Evolutionary conservation across 1,140 invertebrate genomes (phyloP), one percentile per base, ranked within the genome.

Genomic region (Anoplophora glabripennis): DNA sequence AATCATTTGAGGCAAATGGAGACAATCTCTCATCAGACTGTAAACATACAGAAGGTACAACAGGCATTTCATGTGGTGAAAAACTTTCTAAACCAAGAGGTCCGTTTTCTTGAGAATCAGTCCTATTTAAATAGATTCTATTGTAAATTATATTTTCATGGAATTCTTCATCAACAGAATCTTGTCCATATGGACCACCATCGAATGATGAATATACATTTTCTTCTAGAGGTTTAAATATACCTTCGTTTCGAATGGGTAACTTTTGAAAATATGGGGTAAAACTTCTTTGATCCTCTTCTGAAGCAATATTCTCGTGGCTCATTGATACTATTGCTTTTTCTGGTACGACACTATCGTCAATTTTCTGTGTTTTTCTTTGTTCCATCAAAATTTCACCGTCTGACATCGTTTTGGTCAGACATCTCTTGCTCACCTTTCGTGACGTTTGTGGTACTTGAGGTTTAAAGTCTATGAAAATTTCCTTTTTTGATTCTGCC

Each of bases 381-480:
- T 85, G 83, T 66, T 88, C 86, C 35, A 87, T 74, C 48, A 88
- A 75, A 55, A 92, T 90, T 76, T 91, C 87, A 3, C 89, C 88
- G 72, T 92, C 89, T 0, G 89, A 91, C 33, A 89, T 75, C 0
- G 89, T 90, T 78, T 92, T 92, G 40, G 86, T 83, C 35, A 91
- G 73, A n/a, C 83, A 75, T 67, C 84, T 78, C 66, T 83, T 82
- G 67, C 77, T 64, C 71, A 70, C 63, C 79, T 74, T 65, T 17
- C 47, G 44, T 12, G 35, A 44, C 10, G 53, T 11, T 38, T 40
- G 63, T 67, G 77, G 67, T 1, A 87, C 79, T 42, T 87, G 84
- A 9, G 89, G 89, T 75, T 93, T 89, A 72, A 92, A 93, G 73
- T 92, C 88, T 62, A 93, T 92, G 44, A 93, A 85, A 55, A 93